Percentiles rank a stretch among this genome's conserved stretches.
Conservation (phyloP, 2,888 invertebrate genomes). For the Hesperia comma region DNA sequence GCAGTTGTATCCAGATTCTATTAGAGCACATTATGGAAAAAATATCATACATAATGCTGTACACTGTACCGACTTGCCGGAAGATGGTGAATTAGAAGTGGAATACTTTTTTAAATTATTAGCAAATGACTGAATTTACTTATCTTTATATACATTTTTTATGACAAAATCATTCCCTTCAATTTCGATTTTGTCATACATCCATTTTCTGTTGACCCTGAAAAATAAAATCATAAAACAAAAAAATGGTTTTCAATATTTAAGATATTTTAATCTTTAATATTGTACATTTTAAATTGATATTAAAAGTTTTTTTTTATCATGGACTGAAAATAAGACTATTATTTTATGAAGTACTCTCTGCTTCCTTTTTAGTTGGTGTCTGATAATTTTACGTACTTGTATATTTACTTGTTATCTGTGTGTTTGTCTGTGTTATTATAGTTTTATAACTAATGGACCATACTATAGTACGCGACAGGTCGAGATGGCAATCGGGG, state of each 20-base stretch:
- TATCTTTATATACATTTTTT: constrained; percentile 81
- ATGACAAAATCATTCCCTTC: constrained; percentile 89
- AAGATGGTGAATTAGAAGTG: constrained; percentile 92
- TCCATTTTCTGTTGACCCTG: constrained; percentile 90
- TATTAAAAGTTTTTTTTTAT: no score
- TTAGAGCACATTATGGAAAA: constrained; percentile 93
- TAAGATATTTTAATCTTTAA: no score
- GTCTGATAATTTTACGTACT: no score
- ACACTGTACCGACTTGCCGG: constrained; percentile 96
- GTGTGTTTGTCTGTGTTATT: no score
- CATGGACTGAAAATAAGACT: no score
- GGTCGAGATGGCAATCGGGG: no score
- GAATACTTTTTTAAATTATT: constrained; percentile 91
- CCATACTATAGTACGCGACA: no score
- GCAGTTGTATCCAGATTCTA: constrained; percentile 90
- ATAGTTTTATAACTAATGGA: no score
- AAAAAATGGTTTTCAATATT: background rate
- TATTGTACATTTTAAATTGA: no score
- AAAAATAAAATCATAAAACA: constrained; percentile 48
- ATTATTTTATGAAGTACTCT: no score
- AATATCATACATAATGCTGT: constrained; percentile 92
- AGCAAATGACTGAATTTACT: constrained; percentile 58
- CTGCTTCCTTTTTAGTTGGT: no score
- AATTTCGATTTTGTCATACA: constrained; percentile 90
- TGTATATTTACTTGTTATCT: no score